A percentile compares a stretch with the other conserved stretches of the same genome.
phyloP scores from a whole-genome alignment of 2,113 vertebrate genomes.

The Turnix velox region DNA sequence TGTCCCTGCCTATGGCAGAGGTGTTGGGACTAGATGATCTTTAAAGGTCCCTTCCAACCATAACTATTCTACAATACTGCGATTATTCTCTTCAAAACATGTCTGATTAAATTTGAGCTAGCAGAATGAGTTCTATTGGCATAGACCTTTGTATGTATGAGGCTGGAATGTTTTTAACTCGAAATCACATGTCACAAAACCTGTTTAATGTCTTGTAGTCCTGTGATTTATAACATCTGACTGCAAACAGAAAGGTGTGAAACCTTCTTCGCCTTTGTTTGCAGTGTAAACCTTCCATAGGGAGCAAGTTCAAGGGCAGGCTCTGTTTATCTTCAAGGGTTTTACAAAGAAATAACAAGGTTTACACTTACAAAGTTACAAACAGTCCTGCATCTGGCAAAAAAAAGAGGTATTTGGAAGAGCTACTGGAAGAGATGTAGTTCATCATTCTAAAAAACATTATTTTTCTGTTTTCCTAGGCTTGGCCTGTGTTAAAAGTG shows the following conservation, averaged over 20 bases:
- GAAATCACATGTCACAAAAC: not conserved
- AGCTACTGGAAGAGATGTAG: constrained; percentile 57
- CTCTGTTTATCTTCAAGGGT: not conserved
- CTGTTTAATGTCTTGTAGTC: not conserved
- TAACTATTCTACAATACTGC: no score
- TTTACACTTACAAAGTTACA: not conserved
- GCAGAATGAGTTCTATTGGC: not conserved
- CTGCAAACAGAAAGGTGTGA: not conserved
- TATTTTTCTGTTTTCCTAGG: constrained; percentile 75
- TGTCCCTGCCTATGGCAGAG: no score
- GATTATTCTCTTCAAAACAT: not conserved
- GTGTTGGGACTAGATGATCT: no score
- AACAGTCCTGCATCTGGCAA: not conserved
- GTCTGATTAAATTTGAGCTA: not conserved
- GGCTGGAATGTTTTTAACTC: not conserved
- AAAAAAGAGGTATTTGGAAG: not conserved
- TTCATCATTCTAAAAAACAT: constrained; percentile 70
- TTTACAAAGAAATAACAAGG: not conserved
- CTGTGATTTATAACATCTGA: not conserved
- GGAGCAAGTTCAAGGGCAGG: not conserved
- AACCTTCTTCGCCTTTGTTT: not conserved
- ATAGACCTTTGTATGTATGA: not conserved
- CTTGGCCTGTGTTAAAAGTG: constrained; percentile 63
- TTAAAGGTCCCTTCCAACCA: no score
- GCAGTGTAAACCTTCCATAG: not conserved